Conservation (phyloP, 2,113 vertebrate species). For the Artemisiospiza belli region DNA sequence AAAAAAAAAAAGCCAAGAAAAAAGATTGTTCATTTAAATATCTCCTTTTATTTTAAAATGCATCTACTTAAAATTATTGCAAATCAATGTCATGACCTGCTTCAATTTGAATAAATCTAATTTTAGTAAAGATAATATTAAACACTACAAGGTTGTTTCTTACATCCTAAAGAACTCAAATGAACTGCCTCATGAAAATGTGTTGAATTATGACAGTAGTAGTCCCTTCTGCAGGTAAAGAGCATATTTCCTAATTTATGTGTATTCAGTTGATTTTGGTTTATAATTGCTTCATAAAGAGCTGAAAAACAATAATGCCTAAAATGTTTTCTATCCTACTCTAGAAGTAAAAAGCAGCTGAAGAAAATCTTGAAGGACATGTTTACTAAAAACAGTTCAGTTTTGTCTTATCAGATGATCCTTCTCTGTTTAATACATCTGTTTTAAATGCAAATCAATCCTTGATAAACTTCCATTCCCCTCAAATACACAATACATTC, state of each 20-base stretch:
- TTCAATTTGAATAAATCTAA: conserved; percentile 50
- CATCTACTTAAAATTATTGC: conserved; percentile 15
- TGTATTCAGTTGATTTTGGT: neutral
- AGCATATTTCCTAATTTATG: conserved; percentile 5
- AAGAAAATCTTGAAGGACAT: neutral
- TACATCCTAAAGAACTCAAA: conserved; percentile 3
- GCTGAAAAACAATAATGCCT: neutral
- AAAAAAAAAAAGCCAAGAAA: neutral
- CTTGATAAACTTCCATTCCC: neutral
- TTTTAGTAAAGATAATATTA: conserved; percentile 44
- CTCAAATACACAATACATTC: neutral
- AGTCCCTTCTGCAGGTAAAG: neutral
- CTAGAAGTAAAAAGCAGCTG: neutral
- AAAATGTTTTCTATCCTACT: neutral
- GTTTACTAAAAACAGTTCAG: neutral
- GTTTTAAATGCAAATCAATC: conserved; percentile 7
- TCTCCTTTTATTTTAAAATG: conserved; percentile 22
- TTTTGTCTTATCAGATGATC: neutral
- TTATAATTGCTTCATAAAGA: conserved; percentile 26
- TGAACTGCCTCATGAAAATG: neutral
- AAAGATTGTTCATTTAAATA: conserved; percentile 12
- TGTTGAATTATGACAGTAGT: neutral
- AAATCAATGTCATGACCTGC: conserved; percentile 38
- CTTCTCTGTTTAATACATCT: neutral
- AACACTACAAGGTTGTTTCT: conserved; percentile 13